Conservation (phyloP, 2,113 vertebrate species). For the Sebastes fasciatus region DNA sequence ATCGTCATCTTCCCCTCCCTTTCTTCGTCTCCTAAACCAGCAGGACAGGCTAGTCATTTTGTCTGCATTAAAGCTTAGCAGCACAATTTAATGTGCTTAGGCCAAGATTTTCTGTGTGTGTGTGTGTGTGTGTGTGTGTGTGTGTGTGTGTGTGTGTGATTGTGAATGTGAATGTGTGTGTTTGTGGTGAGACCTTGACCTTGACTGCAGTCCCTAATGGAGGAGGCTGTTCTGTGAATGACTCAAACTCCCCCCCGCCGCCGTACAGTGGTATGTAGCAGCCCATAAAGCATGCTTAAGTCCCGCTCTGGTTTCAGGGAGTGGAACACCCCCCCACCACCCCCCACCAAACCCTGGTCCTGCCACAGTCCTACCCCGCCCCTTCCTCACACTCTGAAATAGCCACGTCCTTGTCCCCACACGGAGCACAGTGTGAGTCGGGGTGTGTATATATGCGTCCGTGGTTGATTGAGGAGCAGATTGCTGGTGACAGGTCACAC, state of each 20-base stretch:
- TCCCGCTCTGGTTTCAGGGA: conserved; percentile 85
- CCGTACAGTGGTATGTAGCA: conserved; percentile 79
- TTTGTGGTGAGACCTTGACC: conserved; percentile 76
- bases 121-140: conserved; percentile 30
- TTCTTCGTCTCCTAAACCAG: conserved; percentile 16
- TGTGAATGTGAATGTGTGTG: conserved; percentile 22
- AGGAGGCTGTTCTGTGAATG: conserved; percentile 81
- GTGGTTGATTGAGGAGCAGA: conserved; percentile 80
- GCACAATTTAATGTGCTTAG: conserved; percentile 26
- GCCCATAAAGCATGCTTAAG: conserved; percentile 84
- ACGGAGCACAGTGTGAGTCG: conserved; percentile 51
- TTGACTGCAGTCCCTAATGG: conserved; percentile 81
- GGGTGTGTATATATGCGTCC: conserved; percentile 69
- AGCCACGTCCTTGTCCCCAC: conserved; percentile 84
- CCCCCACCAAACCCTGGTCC: background rate
- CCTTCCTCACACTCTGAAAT: conserved; percentile 84
- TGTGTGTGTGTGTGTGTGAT: conserved; percentile 36
- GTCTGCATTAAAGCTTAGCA: conserved; percentile 39
- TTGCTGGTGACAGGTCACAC: conserved; percentile 89
- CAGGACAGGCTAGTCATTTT: conserved; percentile 17
- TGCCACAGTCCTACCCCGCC: conserved; percentile 43
- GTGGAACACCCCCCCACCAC: conserved; percentile 66
- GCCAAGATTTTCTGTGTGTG: conserved; percentile 31
- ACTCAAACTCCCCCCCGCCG: conserved; percentile 68
- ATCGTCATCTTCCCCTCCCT: background rate